Percentiles rank a stretch among this genome's conserved stretches.
These are phyloP conservation scores for Fukomys damarensis DNA, from an alignment of 2,113 vertebrate species.

Conservation along the genomic window DNA sequence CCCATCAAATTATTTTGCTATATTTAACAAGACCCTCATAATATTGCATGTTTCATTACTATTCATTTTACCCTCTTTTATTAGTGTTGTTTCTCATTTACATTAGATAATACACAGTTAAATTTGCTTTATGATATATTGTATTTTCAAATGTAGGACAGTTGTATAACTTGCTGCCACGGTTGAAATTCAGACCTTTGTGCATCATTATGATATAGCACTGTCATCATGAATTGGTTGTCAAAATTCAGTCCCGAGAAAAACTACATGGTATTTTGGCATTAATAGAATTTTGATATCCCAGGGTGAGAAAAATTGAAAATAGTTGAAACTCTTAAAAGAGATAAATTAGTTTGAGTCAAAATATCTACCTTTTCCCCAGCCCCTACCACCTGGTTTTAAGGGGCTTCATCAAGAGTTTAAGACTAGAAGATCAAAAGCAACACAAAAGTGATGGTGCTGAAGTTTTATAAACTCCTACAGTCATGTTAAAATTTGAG, in stretches of 20 bases:
- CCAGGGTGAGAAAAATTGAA: constrained; percentile 42
- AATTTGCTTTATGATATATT: background rate
- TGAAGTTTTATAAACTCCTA: background rate
- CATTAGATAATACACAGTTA: background rate
- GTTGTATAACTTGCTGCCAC: background rate
- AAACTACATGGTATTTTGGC: constrained; percentile 1
- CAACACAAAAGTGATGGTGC: background rate
- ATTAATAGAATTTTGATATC: constrained; percentile 42
- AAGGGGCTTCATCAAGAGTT: background rate
- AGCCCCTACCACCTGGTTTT: background rate
- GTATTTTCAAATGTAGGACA: background rate
- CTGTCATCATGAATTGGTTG: background rate
- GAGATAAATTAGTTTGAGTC: background rate
- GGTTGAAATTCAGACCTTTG: background rate
- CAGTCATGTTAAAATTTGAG: background rate
- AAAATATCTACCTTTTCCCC: background rate
- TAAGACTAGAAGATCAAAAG: background rate
- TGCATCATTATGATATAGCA: background rate
- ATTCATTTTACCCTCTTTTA: background rate
- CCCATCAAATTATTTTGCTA: background rate
- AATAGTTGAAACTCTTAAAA: constrained; percentile 41
- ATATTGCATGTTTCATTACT: background rate
- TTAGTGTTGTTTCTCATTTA: constrained; percentile 12
- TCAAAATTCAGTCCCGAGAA: background rate
- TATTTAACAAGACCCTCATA: background rate